Evolutionary conservation across 2,113 vertebrate genomes (phyloP), one percentile per base, ranked within the genome.

Genomic region (Thamnaconus septentrionalis): DNA sequence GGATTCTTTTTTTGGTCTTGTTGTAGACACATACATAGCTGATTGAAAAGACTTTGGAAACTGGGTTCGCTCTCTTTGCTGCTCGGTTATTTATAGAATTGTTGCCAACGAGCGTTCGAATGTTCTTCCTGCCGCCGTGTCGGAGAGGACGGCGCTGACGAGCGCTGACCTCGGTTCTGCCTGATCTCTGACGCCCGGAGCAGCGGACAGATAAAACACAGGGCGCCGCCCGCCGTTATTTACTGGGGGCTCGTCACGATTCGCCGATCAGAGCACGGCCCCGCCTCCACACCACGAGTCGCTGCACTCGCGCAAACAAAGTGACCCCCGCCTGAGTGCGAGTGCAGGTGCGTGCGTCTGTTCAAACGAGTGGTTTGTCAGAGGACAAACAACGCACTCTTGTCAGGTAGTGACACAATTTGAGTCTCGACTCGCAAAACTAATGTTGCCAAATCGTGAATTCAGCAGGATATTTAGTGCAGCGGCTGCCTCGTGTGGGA

Each of bases 301-400:
- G 12, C 56, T 56, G 43, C 56, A 64, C 4, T 31, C 56, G 49
- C 40, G 2, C 18, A 31, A 56, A 42, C 11, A 52, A 53, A 56
- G n/a, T 64, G 61, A 67, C 59, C 51, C 18, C n/a, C 4, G 39
- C 44, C 18, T 11, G 44, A 47, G 31, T 5, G 4, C 55, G 43
- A 1, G 11, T 4, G 2, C 9, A 7, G 18, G 5, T 52, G 61
- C 66, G 61, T 53, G 10, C 65, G 46, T 54, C 42, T 48, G 51
- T 58, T 53, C 46, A 45, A 69, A 71, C 69, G 18, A 39, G 50
- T 11, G 66, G 18, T 47, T 31, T 44, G 49, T 61, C 63, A 56
- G 59, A 60, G 49, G 65, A 75, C 68, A 64, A 79, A 75, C 64
- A 66, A 69, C 18, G 8, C 43, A 11, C 64, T 52, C 18, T 56